Conservation (phyloP, 2,113 vertebrate species). For the Macquaria ambigua region DNA sequence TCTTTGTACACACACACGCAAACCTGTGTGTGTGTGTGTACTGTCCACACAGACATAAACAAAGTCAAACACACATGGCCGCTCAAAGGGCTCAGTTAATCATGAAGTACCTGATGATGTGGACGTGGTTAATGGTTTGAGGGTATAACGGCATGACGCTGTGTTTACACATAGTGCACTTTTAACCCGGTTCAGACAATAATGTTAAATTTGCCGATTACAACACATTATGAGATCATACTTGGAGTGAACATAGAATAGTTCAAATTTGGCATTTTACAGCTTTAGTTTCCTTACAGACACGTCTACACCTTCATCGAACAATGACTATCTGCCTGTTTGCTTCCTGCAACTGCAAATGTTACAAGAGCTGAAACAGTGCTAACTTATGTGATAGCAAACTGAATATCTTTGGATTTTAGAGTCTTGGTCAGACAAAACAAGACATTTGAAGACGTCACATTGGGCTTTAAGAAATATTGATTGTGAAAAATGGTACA, state of each 20-base stretch:
- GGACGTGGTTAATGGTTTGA: background rate
- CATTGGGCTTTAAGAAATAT: background rate
- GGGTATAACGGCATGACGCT: background rate
- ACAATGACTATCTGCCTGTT: background rate
- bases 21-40: conserved; percentile 18
- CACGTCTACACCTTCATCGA: background rate
- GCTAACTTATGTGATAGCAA: too few species aligned
- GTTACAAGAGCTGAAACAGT: background rate
- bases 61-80: conserved; percentile 30
- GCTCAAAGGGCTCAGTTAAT: conserved; percentile 10
- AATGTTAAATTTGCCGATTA: background rate
- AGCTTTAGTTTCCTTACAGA: background rate
- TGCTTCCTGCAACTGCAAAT: background rate
- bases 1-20: conserved; percentile 30
- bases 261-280: background rate
- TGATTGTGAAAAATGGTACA: background rate
- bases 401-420: too few species aligned
- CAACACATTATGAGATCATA: background rate
- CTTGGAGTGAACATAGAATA: background rate
- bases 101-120: conserved; percentile 27
- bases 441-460: too few species aligned
- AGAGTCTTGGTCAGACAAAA: too few species aligned
- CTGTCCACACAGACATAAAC: conserved; percentile 39
- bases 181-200: background rate
- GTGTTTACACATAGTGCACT: background rate